Conservation (phyloP, 2,113 vertebrate genomes). For the Erythrolamprus reginae region DNA sequence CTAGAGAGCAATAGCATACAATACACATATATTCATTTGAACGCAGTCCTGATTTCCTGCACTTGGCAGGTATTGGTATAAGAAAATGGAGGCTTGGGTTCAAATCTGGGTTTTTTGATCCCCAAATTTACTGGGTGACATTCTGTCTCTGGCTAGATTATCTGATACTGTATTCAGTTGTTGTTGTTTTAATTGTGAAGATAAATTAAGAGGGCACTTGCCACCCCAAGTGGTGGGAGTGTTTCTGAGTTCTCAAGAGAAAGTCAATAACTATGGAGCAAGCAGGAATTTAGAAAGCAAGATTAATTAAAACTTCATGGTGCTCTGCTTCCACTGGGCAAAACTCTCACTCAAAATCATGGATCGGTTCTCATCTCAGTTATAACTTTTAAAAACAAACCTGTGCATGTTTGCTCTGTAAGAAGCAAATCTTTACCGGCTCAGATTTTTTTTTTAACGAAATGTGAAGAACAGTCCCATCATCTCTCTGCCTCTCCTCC, state of each 20-base stretch:
- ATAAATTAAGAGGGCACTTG: neutral
- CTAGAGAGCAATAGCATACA: no score
- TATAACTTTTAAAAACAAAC: neutral
- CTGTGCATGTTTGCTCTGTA: neutral
- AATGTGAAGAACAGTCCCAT: neutral
- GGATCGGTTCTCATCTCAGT: neutral
- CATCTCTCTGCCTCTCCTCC: accelerated
- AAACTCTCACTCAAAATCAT: neutral
- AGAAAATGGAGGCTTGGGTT: neutral
- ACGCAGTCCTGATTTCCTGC: no score
- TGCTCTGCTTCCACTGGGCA: neutral
- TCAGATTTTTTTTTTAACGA: accelerated
- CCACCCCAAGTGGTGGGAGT: neutral
- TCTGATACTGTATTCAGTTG: neutral
- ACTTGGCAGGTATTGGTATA: no score
- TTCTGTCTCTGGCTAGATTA: neutral
- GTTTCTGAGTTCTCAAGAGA: neutral
- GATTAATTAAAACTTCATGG: neutral
- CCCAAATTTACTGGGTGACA: neutral
- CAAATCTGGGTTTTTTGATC: neutral
- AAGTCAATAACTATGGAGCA: neutral
- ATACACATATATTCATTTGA: no score
- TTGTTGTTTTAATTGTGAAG: no score
- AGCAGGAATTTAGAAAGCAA: neutral
- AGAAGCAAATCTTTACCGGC: neutral